Conservation (phyloP, 2,113 vertebrate genomes). For the Manacus vitellinus region DNA sequence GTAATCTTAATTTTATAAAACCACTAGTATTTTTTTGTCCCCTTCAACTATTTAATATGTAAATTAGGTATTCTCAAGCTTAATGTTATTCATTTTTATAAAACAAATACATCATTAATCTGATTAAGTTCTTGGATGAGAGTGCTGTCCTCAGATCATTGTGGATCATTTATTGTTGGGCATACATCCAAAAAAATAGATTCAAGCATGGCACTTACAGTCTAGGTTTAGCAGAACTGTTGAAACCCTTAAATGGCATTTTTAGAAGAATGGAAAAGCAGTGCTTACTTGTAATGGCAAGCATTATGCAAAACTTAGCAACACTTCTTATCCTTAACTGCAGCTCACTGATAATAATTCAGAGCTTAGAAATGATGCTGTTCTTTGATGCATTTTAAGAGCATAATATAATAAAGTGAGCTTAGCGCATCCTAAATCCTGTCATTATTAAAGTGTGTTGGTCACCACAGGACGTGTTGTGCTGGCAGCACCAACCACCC, state of each 20-base stretch:
- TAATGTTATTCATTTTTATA: slow-evolving; percentile 89
- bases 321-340: slow-evolving; percentile 74
- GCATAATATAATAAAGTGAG: slow-evolving; percentile 49
- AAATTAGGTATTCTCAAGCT: slow-evolving; percentile 80
- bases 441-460: slow-evolving; percentile 33
- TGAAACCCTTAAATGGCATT: slow-evolving; percentile 66
- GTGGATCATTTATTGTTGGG: slow-evolving; percentile 81
- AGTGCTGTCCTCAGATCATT: slow-evolving; percentile 81
- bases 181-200: slow-evolving; percentile 78
- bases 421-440: slow-evolving; percentile 39
- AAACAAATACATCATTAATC: slow-evolving; percentile 93
- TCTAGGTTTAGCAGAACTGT: slow-evolving; percentile 70
- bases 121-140: slow-evolving; percentile 88
- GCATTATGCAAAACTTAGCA: slow-evolving; percentile 71
- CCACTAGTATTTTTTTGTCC: slow-evolving; percentile 69
- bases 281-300: slow-evolving; percentile 53
- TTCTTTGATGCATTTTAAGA: slow-evolving; percentile 60
- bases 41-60: slow-evolving; percentile 78
- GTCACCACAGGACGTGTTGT: not conserved
- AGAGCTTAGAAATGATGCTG: slow-evolving; percentile 59
- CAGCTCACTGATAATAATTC: slow-evolving; percentile 67
- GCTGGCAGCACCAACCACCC: not conserved
- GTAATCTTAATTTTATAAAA: slow-evolving; percentile 74
- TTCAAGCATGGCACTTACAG: slow-evolving; percentile 76
- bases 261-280: slow-evolving; percentile 68